phyloP scores from a whole-genome alignment of 2,113 vertebrate species.

The Passer montanus region DNA sequence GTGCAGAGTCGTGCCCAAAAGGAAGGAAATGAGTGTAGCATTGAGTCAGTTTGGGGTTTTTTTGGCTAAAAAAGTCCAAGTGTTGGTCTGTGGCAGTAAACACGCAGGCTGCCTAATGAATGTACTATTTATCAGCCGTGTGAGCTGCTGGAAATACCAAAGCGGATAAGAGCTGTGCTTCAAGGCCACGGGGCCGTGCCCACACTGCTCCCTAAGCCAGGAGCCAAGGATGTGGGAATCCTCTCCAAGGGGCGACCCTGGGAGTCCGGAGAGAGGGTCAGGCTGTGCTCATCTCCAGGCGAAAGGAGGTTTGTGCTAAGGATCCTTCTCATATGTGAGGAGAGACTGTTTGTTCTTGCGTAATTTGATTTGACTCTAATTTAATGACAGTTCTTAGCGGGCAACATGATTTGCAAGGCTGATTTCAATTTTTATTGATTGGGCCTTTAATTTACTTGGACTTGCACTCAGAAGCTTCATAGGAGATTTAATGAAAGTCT shows the following conservation, averaged over 20 bases:
- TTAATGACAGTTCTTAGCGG: not conserved
- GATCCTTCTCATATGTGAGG: not conserved
- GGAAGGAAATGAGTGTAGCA: rapidly evolving
- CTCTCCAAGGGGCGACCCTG: not conserved
- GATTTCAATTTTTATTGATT: conserved; percentile 31
- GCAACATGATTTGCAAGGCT: conserved; percentile 10
- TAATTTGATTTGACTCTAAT: conserved; percentile 27
- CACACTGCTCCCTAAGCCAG: not conserved
- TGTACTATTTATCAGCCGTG: not conserved
- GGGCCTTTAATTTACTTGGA: conserved; percentile 13
- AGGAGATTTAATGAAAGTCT: not conserved
- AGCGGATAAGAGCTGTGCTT: not conserved
- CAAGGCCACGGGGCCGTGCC: not conserved
- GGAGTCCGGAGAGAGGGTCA: rapidly evolving
- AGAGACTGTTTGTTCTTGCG: not conserved
- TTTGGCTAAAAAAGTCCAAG: not conserved
- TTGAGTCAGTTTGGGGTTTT: rapidly evolving
- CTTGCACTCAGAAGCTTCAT: not conserved
- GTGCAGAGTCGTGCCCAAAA: not conserved
- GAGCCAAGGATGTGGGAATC: not conserved
- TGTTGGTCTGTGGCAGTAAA: not conserved
- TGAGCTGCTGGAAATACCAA: conserved; percentile 19
- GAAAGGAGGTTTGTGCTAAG: not conserved
- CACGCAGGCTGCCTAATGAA: not conserved
- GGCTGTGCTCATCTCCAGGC: not conserved